Base-by-base conservation (phyloP, 2,888 invertebrate species). In the Heliconius aoede region DNA sequence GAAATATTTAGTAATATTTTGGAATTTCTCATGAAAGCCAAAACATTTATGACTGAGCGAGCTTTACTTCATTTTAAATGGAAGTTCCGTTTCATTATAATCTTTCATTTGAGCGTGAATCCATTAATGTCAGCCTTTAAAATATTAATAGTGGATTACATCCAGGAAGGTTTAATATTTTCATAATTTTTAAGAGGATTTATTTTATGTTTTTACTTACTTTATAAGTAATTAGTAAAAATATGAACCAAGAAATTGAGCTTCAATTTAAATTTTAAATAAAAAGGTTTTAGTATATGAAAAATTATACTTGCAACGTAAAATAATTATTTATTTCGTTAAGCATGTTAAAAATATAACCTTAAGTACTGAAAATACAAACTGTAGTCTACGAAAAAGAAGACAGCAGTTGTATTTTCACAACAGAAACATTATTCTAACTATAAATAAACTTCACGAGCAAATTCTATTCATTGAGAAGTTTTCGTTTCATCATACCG, bases 31-130 rank as follows among this genome's bases (percentile, higher is more conserved):
- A 62, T 28, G 21, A 36, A 65, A 65, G 55, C 51, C 13, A 69
- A 30, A 69, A 69, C 55, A 69, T 32, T 55, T 30, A 30, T 69
- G n/a, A 69, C n/a, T 69, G 30, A 69, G 24, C n/a, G 55, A 69
- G 32, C 69, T 69, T 55, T 55, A 55, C 30, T 30, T 55, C 55
- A 69, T 69, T 69, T 32, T 24, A n/a, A 69, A 55, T 15, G 55
- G 55, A 69, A 69, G 69, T 55, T 55, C 55, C 69, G 28, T 68
- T 69, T 28, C 21, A 51, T 69, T 55, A 69, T 69, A 55, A 55
- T 55, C 15, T 30, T 69, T 65, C 65, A 60, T 65, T 65, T 55
- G 51, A 69, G 15, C 30, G 30, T 32, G 30, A 30, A 65, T 55
- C 55, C 69, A 51, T 55, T 55, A 46, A 51, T 30, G 51, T 30